Evolutionary conservation across 35 echinoderm and acorn worm species (phyloP), one percentile per base, ranked within the genome.

Genomic region (Apostichopus parvimensis): DNA sequence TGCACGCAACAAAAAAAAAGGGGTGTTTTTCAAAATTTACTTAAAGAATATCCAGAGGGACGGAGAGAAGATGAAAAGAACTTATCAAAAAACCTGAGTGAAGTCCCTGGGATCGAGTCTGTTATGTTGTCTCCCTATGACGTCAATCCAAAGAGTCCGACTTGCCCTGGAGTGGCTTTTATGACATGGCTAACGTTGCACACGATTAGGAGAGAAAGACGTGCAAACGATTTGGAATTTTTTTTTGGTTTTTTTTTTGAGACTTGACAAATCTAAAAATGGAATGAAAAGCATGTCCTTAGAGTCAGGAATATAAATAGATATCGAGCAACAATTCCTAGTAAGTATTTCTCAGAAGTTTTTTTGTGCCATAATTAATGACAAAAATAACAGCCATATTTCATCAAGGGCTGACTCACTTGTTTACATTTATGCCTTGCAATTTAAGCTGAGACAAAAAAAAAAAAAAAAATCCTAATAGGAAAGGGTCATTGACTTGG

Each of bases 101-200:
- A 15, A 82, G 52, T 55, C 79, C 79, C 79, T 82, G 79, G 79
- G 34, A 82, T 82, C 3, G 8, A 54, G 25, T 17, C 79, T 82
- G 79, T 82, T 82, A 17, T 55, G 79, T 56, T 17, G 25, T 82
- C 79, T 82, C 79, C 55, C 34, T 53, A 82, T 82, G 79, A 82
- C 79, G 79, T 82, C 79, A 82, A 82, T 17, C 8, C 18, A 24
- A 53, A 56, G 34, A n/a, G 79, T 18, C 24, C n/a, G 25, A 82
- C 79, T 82, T 82, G 79, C 79, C 79, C 79, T 82, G 79, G 79
- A 82, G 79, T 28, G 5, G 34, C 34, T 45, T 82, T 82, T 82
- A 82, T 34, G 79, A 82, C 79, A 82, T 54, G 45, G 79, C 79
- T 20, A 82, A 82, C 79, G 45, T 82, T 82, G 52, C 53, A 56